Conservation (phyloP, 2,797 vertebrate species). For the Phalloptychus januarius region DNA sequence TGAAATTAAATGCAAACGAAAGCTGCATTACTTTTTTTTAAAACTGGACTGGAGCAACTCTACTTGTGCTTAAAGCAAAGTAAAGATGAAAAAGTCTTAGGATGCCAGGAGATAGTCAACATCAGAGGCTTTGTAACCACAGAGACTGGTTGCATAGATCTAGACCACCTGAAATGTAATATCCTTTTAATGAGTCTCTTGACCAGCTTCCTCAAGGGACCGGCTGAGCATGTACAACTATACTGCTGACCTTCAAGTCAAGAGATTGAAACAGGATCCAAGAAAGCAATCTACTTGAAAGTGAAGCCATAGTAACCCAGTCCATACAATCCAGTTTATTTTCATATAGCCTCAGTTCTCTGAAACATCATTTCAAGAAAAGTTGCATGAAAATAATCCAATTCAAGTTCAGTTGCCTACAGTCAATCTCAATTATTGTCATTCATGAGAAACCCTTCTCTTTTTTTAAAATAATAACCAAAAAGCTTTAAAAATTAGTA, state of each 20-base stretch:
- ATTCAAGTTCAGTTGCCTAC: not conserved
- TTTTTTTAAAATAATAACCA: not conserved
- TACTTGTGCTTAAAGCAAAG: not conserved
- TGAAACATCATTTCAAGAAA: not conserved
- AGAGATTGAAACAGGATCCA: not conserved
- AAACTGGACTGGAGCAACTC: not conserved
- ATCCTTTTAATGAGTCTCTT: conserved; percentile 27
- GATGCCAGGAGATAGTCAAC: conserved; percentile 1
- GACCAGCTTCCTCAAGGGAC: conserved; percentile 24
- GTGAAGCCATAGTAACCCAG: conserved; percentile 1
- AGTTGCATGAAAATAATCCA: not conserved
- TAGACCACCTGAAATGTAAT: conserved; percentile 40
- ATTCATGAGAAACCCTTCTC: not conserved
- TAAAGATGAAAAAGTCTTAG: not conserved
- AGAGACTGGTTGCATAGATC: conserved; percentile 22
- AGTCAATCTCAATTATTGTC: not conserved
- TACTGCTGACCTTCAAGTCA: conserved; percentile 25
- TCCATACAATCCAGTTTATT: not conserved
- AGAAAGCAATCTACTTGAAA: conserved; percentile 9
- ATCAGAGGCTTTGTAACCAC: conserved; percentile 19
- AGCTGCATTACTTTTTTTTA: not conserved
- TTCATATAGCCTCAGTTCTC: not conserved
- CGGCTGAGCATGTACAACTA: conserved; percentile 32
- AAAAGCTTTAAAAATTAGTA: not conserved
- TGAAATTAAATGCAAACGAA: not conserved